Evolutionary conservation across 2,888 invertebrate species (phyloP).

Genomic region (Xylophagus ater): DNA sequence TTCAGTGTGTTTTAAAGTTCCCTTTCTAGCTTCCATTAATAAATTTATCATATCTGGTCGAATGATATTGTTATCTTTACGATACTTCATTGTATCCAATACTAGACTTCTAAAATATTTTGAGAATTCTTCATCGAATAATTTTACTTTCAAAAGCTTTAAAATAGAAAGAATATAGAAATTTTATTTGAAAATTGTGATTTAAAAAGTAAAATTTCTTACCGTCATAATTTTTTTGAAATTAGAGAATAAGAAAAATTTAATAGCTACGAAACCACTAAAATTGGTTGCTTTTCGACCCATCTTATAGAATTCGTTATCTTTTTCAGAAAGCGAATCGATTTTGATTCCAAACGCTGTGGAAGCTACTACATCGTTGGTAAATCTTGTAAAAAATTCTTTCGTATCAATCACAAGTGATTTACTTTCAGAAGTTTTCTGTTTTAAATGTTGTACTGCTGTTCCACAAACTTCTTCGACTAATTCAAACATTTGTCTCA

Average conservation of each 20-base stretch:
- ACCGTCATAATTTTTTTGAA: too few relatives aligned
- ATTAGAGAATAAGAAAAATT: too few relatives aligned
- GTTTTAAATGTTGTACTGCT: conserved; percentile 5
- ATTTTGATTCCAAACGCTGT: conserved; percentile 41
- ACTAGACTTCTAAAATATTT: conserved; percentile 39
- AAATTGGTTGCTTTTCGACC: conserved; percentile 42
- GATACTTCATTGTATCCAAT: conserved; percentile 37
- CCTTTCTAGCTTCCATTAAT: conserved; percentile 40
- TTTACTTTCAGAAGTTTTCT: background rate
- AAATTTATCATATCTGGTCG: conserved; percentile 47
- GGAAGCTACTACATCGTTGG: conserved; percentile 39
- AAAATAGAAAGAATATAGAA: too few relatives aligned
- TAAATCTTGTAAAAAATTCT: conserved; percentile 30
- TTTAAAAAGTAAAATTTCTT: too few relatives aligned
- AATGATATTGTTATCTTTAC: conserved; percentile 39
- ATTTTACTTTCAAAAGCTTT: conserved; percentile 23
- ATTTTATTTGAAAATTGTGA: too few relatives aligned
- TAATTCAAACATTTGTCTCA: conserved; percentile 38
- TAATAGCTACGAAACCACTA: conserved; percentile 19
- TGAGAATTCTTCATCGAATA: conserved; percentile 30
- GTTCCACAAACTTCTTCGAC: conserved; percentile 29
- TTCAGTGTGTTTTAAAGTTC: too few relatives aligned
- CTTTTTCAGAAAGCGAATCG: conserved; percentile 42
- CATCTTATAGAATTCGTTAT: conserved; percentile 45
- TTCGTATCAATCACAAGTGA: conserved; percentile 24